phyloP scores from a whole-genome alignment of 2,797 vertebrate species.

The Lepilemur septentrionalis region DNA sequence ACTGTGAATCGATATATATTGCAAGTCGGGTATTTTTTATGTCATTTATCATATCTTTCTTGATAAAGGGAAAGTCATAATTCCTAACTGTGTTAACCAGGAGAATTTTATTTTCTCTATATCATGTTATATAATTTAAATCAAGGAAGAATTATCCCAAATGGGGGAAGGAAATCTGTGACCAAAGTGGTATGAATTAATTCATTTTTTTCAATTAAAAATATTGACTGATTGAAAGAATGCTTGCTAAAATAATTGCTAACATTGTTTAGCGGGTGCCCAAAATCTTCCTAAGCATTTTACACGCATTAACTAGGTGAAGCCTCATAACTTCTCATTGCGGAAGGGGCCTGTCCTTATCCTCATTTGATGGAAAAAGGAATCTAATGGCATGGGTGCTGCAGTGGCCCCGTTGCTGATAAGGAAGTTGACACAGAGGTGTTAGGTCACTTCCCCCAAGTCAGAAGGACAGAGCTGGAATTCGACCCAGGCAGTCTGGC shows the following conservation, averaged over 20 bases:
- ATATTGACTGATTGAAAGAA: not conserved
- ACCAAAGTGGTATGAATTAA: not conserved
- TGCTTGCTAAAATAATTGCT: not conserved
- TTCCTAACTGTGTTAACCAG: not conserved
- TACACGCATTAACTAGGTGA: not conserved
- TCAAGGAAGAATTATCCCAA: not conserved
- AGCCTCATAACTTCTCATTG: not conserved
- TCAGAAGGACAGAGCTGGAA: not conserved
- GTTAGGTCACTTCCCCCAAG: not conserved
- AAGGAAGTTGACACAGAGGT: not conserved
- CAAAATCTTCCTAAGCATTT: not conserved
- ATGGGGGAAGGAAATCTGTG: not conserved
- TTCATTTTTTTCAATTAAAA: not conserved
- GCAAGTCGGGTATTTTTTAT: not conserved
- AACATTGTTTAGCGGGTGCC: not conserved
- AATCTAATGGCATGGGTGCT: not conserved
- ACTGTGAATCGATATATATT: not conserved
- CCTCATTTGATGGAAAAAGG: not conserved
- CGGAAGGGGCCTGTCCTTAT: not conserved
- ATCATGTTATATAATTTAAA: not conserved
- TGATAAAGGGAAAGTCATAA: not conserved
- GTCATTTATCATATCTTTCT: not conserved
- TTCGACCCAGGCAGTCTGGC: not conserved
- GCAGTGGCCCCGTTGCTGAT: not conserved
- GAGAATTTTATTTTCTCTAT: not conserved